Evolutionary conservation across 2,113 vertebrate genomes (phyloP).

Genomic region (Urocolius indicus): DNA sequence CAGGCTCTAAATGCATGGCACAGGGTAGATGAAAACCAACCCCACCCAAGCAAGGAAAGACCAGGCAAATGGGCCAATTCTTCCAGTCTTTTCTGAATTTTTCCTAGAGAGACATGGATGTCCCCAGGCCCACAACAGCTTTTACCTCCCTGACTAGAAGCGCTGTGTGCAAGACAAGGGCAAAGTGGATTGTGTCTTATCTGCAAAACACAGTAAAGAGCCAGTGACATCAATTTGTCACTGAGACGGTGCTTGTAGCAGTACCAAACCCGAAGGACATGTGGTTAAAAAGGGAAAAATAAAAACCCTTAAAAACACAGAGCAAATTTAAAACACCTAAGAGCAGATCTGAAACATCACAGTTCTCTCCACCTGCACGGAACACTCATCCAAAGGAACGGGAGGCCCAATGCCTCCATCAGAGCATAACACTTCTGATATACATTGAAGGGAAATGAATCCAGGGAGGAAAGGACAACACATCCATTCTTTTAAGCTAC

Average conservation of each 20-base stretch:
- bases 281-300: background rate
- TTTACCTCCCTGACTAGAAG: background rate
- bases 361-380: background rate
- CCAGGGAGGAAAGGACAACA: background rate
- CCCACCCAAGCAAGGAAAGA: background rate
- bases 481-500: background rate
- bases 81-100: background rate
- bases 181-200: background rate
- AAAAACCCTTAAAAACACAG: background rate
- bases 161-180: background rate
- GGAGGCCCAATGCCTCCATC: background rate
- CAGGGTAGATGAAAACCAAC: background rate
- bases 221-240: background rate
- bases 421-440: background rate
- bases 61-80: background rate
- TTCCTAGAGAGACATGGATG: background rate
- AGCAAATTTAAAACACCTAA: background rate
- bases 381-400: background rate
- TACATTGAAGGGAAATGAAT: background rate
- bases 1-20: background rate
- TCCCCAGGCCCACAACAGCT: background rate
- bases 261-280: background rate
- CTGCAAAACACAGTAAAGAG: slow-evolving; percentile 13
- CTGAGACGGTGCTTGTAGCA: background rate
- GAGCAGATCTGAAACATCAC: background rate